Base-by-base conservation (phyloP, 2,113 vertebrate genomes). In the Copsychus sechellarum region DNA sequence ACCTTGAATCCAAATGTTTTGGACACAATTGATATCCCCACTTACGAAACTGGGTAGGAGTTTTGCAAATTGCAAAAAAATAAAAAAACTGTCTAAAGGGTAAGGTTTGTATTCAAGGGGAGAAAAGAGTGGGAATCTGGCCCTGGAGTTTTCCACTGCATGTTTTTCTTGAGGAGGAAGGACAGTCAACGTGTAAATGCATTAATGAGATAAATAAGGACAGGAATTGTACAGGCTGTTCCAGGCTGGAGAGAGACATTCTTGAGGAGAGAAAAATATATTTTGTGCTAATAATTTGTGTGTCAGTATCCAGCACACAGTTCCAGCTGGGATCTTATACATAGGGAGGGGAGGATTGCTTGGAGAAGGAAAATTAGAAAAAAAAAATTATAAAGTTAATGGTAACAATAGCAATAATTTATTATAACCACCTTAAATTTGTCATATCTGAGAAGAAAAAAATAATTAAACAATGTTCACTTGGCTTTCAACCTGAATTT, bases 141-240 rank as follows among this genome's bases (percentile, higher is more conserved):
- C 29, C 40, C 18, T 34, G 42, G 48, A 87, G 82, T 62, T 78
- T 56, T 93, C 34, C 43, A 6, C 17, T 38, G 24, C 8, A 1
- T 71, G 69, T 40, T 80, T 88, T 82, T 72, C 51, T 86, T 71
- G 79, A 84, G 40, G 12, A 88, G 20, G 50, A 85, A 87, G 42
- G 8, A 29, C 25, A 90, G 54, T 64, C 62, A 43, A 64, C 2
- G 34, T 77, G 33, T 31, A 81, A 81, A 62, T 69, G 50, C 73
- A 79, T 47, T 94, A 92, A 95, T 86, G 90, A 92, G 87, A 79
- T 78, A 91, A 96, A 93, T 56, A 88, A 14, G 8, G 79, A 69
- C 36, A 50, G 58, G 72, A 74, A 81, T 80, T 69, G 90, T 45
- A 93, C 95, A 76, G 61, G 50, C 71, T 92, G 93, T 96, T 94